A percentile compares a stretch with the other conserved stretches of the same genome.
Evolutionary conservation across 2,113 vertebrate species (phyloP).

Genomic region (Macrotis lagotis): DNA sequence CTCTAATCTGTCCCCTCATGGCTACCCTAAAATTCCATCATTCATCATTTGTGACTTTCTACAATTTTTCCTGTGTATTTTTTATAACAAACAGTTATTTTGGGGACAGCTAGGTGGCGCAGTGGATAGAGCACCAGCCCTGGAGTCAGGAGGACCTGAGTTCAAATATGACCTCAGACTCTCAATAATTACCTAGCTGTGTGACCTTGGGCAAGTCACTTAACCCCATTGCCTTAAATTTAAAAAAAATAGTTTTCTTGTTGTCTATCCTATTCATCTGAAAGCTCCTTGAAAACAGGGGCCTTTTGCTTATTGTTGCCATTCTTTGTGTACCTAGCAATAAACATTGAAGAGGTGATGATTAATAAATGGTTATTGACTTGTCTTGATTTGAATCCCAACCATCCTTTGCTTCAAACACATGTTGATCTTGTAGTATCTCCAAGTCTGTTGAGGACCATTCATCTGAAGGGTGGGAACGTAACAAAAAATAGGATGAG

Average conservation of each 20-base stretch:
- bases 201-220: no score
- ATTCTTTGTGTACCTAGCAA: background rate
- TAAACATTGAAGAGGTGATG: background rate
- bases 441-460: background rate
- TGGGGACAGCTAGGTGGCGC: no score
- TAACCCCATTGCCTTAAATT: no score
- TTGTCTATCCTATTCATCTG: background rate
- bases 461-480: background rate
- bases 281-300: background rate
- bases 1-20: background rate
- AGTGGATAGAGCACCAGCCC: no score
- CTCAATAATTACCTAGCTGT: no score
- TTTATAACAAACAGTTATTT: background rate
- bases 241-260: no score
- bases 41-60: no score
- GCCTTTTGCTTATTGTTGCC: no score
- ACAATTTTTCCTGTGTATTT: no score
- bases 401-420: background rate
- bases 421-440: background rate
- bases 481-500: background rate
- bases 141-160: no score
- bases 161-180: no score
- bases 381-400: conserved; percentile 17
- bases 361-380: background rate
- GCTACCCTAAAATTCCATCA: background rate